phyloP scores from a whole-genome alignment of 1,140 invertebrate genomes.

The Hylyphantes graminicola region DNA sequence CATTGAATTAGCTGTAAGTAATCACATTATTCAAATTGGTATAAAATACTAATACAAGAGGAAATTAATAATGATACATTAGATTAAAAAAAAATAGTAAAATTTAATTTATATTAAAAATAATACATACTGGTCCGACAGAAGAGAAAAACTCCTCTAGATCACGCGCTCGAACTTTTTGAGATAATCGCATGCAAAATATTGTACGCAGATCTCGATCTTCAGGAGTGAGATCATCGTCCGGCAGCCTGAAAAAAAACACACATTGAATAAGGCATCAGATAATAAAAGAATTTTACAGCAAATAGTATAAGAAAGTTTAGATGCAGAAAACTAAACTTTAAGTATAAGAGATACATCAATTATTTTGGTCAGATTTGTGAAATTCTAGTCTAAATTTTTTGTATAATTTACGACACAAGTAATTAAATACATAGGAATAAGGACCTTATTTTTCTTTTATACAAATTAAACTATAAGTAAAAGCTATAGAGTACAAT shows the following conservation, averaged over 20 bases:
- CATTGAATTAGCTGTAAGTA: constrained; percentile 18
- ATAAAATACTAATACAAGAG: constrained; percentile 2
- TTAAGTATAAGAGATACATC: too few relatives aligned
- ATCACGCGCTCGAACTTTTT: constrained; percentile 93
- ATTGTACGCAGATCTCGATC: constrained; percentile 98
- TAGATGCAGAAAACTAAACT: too few relatives aligned
- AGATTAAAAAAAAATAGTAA: not conserved
- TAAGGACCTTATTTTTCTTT: too few relatives aligned
- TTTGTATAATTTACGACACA: too few relatives aligned
- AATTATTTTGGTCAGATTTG: too few relatives aligned
- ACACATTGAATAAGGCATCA: not conserved
- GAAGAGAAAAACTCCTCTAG: constrained; percentile 99
- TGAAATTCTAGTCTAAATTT: too few relatives aligned
- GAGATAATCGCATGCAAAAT: constrained; percentile 97
- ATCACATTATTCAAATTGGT: constrained; percentile 34
- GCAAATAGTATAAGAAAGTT: not conserved
- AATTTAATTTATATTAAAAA: not conserved
- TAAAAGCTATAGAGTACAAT: too few relatives aligned
- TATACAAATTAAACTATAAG: too few relatives aligned
- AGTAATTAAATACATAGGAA: too few relatives aligned
- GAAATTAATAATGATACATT: not conserved
- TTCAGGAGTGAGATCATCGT: constrained; percentile 90
- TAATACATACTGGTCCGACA: constrained; percentile 87
- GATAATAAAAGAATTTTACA: constrained; percentile 1
- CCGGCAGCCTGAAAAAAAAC: constrained; percentile 51